A percentile compares a stretch with the other conserved stretches of the same genome.
These are phyloP conservation scores for Seira sanloemensis DNA, from an alignment of 2,888 invertebrate genomes.

Conservation along the genomic window DNA sequence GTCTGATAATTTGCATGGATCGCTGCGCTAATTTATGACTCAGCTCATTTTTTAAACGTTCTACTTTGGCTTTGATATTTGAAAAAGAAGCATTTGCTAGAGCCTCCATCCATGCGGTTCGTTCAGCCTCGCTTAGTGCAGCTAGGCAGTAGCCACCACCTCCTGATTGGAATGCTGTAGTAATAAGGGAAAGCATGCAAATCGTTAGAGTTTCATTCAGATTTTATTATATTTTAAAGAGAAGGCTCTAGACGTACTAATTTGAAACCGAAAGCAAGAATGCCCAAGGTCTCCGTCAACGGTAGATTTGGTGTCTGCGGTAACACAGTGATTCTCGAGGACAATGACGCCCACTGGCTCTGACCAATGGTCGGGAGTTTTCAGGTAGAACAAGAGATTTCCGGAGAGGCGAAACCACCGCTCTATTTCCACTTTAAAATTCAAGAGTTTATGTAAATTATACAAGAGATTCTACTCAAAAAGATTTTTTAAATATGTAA, in stretches of 20 bases:
- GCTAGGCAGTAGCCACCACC: constrained; percentile 89
- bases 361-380: constrained; percentile 91
- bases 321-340: constrained; percentile 89
- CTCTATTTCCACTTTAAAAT: constrained; percentile 83
- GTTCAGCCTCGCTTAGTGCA: constrained; percentile 86
- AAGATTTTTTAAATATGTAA: no score
- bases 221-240: no score
- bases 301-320: constrained; percentile 79
- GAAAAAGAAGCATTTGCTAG: constrained; percentile 91
- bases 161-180: constrained; percentile 67
- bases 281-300: constrained; percentile 79
- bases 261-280: constrained; percentile 89
- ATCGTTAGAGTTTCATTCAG: neutral
- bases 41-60: constrained; percentile 76
- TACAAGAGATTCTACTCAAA: neutral
- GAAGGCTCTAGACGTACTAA: constrained; percentile 78
- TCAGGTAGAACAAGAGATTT: constrained; percentile 94
- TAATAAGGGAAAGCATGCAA: neutral
- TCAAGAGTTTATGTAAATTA: no score
- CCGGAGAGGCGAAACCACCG: constrained; percentile 94
- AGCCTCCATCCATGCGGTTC: constrained; percentile 90
- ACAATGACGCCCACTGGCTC: constrained; percentile 92
- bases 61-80: constrained; percentile 85
- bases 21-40: constrained; percentile 36
- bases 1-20: constrained; percentile 20